A percentile compares a stretch with the other conserved stretches of the same genome.
Evolutionary conservation across 2,113 vertebrate species (phyloP).

Genomic region (Semnornis frantzii): DNA sequence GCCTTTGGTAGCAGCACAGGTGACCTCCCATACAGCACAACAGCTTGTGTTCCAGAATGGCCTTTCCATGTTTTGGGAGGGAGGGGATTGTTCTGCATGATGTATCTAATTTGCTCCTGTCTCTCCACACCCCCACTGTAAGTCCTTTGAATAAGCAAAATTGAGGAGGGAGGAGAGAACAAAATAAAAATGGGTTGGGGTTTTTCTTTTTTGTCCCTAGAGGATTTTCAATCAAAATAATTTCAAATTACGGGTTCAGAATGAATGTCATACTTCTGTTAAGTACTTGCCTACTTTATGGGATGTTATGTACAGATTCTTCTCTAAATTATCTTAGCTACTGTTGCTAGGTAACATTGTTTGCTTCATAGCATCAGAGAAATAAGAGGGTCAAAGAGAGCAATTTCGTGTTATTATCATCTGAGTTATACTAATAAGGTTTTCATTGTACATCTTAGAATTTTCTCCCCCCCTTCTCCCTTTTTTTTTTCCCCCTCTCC

Average conservation of each 20-base stretch:
- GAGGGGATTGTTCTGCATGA: neutral
- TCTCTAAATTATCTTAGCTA: slow-evolving; percentile 79
- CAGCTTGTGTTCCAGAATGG: neutral
- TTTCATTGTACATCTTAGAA: slow-evolving; percentile 61
- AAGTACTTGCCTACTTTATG: slow-evolving; percentile 80
- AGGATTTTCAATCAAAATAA: slow-evolving; percentile 65
- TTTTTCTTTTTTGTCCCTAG: neutral
- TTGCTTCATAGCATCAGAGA: slow-evolving; percentile 77
- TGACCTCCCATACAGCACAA: neutral
- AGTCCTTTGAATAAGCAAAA: slow-evolving; percentile 30
- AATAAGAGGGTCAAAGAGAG: slow-evolving; percentile 73
- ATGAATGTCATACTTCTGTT: slow-evolving; percentile 71
- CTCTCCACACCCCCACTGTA: neutral
- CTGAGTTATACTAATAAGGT: slow-evolving; percentile 71
- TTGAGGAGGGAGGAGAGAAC: neutral
- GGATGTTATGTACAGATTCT: slow-evolving; percentile 79
- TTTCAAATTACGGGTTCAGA: slow-evolving; percentile 68
- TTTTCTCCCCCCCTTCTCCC: neutral
- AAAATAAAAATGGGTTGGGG: neutral
- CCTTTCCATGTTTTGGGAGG: neutral
- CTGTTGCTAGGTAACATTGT: slow-evolving; percentile 81
- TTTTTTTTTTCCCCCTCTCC: neutral
- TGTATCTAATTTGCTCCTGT: neutral
- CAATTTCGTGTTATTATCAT: slow-evolving; percentile 72
- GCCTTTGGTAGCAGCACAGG: neutral